Evolutionary conservation across 2,797 vertebrate species (phyloP).

Genomic region (Spea hammondii): DNA sequence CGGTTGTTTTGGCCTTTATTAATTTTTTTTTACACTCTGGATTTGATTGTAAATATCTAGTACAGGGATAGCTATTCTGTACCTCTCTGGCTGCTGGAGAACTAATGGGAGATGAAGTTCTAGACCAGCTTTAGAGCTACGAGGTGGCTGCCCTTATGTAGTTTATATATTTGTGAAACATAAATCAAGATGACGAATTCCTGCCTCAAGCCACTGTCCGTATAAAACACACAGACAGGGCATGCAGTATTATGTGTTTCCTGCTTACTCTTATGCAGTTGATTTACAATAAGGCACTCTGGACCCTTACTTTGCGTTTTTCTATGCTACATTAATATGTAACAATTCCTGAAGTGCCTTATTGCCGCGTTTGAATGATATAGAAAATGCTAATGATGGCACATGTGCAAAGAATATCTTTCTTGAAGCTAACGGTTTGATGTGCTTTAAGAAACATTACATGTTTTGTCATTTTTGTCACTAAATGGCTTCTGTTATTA

Average conservation of each 20-base stretch:
- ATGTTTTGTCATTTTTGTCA: conserved; percentile 3
- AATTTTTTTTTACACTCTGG: neutral
- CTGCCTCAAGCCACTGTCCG: neutral
- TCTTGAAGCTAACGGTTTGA: conserved; percentile 7
- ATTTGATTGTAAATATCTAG: neutral
- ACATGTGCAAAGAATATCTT: conserved; percentile 9
- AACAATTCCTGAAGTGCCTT: conserved; percentile 50
- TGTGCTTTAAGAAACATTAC: conserved; percentile 28
- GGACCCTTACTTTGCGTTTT: conserved; percentile 13
- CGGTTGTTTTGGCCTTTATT: neutral
- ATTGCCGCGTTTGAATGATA: conserved; percentile 25
- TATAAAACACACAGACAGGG: neutral
- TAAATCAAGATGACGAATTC: neutral
- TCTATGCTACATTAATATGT: conserved; percentile 1
- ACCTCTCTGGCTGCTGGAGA: too few relatives aligned
- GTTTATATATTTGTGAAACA: too few relatives aligned
- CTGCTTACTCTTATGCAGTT: neutral
- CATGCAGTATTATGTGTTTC: conserved; percentile 43
- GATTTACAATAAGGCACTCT: conserved; percentile 35
- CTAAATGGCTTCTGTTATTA: conserved; percentile 12
- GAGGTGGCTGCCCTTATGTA: too few relatives aligned
- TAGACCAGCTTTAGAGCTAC: too few relatives aligned
- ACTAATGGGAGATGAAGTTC: neutral
- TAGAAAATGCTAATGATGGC: conserved; percentile 22
- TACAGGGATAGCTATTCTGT: neutral